Evolutionary conservation across 2,797 vertebrate genomes (phyloP), one percentile per base, ranked within the genome.

Genomic region (Enteromius treurensis): DNA sequence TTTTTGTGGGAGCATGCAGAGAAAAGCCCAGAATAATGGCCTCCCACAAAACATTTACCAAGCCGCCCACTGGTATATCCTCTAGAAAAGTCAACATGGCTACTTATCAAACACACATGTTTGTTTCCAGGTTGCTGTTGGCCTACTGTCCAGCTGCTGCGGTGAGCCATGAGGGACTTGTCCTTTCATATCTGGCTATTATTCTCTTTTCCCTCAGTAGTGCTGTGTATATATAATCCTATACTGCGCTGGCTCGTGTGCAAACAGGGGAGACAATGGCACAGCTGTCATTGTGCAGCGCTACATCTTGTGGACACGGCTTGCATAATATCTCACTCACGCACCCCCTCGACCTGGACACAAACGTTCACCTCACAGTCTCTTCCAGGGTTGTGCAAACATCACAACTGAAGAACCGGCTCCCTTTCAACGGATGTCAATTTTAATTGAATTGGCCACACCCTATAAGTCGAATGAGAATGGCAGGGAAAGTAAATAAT

Each of bases 241-340:
- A 83, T 85, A 89, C 83, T 88, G 85, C 87, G 84, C 91, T 92
- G 94, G 93, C 77, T 93, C 92, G 89, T 93, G 92, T 92, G 94
- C 93, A 95, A 95, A 95, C 91, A 92, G 86, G 87, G 62, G 84
- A 93, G 95, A 96, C 94, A 96, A 95, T 92, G 88, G 92, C 93
- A 88, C 95, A 96, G 95, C 94, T 96, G 95, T 91, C 93, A 58
- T 91, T 88, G 90, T 93, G 92, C 91, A 93, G 93, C 91, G 26
- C 93, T 91, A 89, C 93, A 92, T 92, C 92, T 94, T 90, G 82
- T 90, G 94, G 93, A 94, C 91, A 94, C 92, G 93, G 94, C 93
- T 92, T 92, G 92, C 85, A 94, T 93, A 94, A 94, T 87, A 91
- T 93, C 90, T 91, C 90, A 90, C 89, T 93, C 92, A 80, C 0